Evolutionary conservation across 2,888 invertebrate species (phyloP).

Genomic region (Cinara cedri): DNA sequence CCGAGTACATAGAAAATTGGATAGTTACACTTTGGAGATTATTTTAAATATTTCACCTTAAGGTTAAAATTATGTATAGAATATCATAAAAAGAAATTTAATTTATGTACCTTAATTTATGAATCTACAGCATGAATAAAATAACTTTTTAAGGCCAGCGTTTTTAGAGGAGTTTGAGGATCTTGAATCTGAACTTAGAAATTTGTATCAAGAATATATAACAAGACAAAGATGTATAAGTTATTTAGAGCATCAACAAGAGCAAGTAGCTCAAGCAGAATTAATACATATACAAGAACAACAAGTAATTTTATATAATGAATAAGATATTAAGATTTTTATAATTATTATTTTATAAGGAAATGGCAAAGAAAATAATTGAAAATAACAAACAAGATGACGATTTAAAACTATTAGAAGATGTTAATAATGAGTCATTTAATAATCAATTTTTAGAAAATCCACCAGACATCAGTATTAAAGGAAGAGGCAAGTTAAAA

Average conservation of each 20-base stretch:
- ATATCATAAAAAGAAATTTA: no score
- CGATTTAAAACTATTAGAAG: constrained; percentile 53
- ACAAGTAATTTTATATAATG: constrained; percentile 63
- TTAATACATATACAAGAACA: constrained; percentile 78
- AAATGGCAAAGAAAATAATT: constrained; percentile 46
- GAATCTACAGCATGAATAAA: neutral
- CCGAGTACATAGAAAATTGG: no score
- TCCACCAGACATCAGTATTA: constrained; percentile 42
- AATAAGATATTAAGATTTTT: neutral
- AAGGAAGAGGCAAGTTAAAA: constrained; percentile 31
- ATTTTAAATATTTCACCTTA: no score
- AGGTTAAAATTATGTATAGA: no score
- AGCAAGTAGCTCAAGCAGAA: constrained; percentile 79
- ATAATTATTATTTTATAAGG: neutral
- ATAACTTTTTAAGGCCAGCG: constrained; percentile 75
- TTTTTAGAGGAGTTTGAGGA: constrained; percentile 95
- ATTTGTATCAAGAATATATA: constrained; percentile 86
- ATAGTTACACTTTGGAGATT: neutral
- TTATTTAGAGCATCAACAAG: constrained; percentile 84
- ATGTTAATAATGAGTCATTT: constrained; percentile 38
- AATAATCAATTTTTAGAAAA: constrained; percentile 40
- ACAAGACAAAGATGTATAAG: constrained; percentile 85
- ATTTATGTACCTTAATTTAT: no score
- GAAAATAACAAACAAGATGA: constrained; percentile 50
- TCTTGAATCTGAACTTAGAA: constrained; percentile 82